Evolutionary conservation across 2,797 vertebrate genomes (phyloP), one percentile per base, ranked within the genome.

Genomic region (Chrysocyon brachyurus): DNA sequence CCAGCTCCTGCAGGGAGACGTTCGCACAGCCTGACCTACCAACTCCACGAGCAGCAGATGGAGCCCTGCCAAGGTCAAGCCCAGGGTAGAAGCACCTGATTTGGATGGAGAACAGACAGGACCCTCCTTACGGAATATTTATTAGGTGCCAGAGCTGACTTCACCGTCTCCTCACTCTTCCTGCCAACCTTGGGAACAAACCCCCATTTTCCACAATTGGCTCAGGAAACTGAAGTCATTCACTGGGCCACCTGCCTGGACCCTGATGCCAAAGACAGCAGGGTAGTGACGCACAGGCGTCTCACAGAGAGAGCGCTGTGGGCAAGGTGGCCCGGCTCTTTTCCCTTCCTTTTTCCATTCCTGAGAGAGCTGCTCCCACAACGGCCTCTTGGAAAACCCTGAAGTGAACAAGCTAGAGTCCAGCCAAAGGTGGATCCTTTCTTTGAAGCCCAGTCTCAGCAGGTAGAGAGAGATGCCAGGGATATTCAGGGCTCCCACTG

Each of bases 31-130:
- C 52, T 1, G 26, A 4, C 9, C 63, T 1, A 0, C 19, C 17
- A 10, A 17, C 33, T 57, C 77, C 31, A 14, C 56, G 52, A 8
- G 61, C 54, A 57, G 87, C 9, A 89, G 10, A 26, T 0, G 0
- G 16, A 85, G 54, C 19, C 14, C 49, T 1, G 52, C 54, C 87
- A 12, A 82, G 81, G 87, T 87, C 84, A 90, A 54, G 31, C 28
- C 73, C 92, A 86, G 83, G 66, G 66, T 33, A 77, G 61, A 87
- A 72, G 87, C 70, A 52, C 52, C 93, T 8, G 31, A 63, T 70
- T 1, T 19, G 84, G 73, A 84, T 11, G 16, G 57, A 85, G 54
- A 81, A 84, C 75, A 91, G 90, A 66, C 10, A 2, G 26, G 64
- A 40, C 28, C 7, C 28, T 73, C 15, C 73, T 59, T n/a, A 36